phyloP scores from a whole-genome alignment of 1,140 invertebrate genomes.

The Leptinotarsa texana region DNA sequence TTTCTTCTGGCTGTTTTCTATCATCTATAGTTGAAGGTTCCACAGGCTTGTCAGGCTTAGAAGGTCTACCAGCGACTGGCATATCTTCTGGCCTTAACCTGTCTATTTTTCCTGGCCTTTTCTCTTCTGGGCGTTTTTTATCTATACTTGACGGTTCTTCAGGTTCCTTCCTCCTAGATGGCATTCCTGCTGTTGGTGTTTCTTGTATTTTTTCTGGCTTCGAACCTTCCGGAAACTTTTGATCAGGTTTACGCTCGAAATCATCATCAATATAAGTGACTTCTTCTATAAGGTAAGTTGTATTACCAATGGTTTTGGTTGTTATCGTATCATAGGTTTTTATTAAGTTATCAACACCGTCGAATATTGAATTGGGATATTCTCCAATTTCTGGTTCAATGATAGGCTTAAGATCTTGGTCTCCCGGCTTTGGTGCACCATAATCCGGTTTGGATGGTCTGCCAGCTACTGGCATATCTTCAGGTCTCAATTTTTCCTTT shows the following conservation, averaged over 20 bases:
- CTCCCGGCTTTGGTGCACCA: neutral
- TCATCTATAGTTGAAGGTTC: neutral
- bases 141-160: neutral
- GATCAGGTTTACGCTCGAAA: neutral
- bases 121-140: neutral
- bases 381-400: neutral
- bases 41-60: neutral
- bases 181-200: conserved; percentile 1
- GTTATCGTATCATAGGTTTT: neutral
- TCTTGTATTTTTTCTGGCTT: neutral
- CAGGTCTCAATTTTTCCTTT: conserved; percentile 10
- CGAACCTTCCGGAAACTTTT: neutral
- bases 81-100: neutral
- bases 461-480: conserved; percentile 22
- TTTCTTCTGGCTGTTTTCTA: neutral
- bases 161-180: conserved; percentile 5
- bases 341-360: neutral
- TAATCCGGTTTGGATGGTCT: conserved; percentile 5
- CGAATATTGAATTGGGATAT: too few relatives aligned
- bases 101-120: neutral
- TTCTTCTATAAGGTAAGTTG: neutral
- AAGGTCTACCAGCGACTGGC: neutral
- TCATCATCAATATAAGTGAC: neutral
- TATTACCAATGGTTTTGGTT: neutral
- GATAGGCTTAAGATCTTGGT: neutral